These are phyloP conservation scores for Rotaria sp. DNA, from an alignment of 2,888 invertebrate genomes.

Conservation along the genomic window DNA sequence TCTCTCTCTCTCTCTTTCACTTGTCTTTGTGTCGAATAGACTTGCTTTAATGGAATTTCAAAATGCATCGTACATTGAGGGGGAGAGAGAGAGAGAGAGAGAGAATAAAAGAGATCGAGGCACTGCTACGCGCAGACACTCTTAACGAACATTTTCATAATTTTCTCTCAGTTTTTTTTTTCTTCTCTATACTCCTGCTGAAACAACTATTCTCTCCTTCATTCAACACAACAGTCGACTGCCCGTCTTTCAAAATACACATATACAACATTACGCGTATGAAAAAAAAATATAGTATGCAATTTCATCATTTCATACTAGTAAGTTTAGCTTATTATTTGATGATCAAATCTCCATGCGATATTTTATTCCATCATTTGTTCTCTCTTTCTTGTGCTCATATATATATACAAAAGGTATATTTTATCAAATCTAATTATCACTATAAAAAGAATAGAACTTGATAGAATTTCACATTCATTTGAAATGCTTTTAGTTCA, in stretches of 20 bases:
- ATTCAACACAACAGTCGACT: not conserved
- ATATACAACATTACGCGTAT: not conserved
- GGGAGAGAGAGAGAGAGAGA: not conserved
- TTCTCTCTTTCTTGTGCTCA: not conserved
- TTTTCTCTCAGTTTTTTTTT: not conserved
- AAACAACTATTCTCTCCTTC: constrained; percentile 5
- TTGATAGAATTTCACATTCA: not conserved
- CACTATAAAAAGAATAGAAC: not conserved
- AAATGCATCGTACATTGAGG: not conserved
- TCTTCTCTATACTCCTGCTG: not conserved
- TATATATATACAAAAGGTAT: not conserved
- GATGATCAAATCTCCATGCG: not conserved
- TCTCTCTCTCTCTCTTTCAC: not conserved
- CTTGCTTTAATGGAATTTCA: not conserved
- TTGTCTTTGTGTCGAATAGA: not conserved
- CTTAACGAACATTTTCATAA: not conserved
- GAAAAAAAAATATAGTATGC: not conserved
- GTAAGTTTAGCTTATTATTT: not conserved
- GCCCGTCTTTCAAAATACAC: not conserved
- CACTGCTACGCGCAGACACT: not conserved
- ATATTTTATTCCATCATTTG: not conserved
- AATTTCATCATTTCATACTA: not conserved
- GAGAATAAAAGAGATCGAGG: not conserved
- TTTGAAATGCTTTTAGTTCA: not conserved
- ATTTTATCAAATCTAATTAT: not conserved